Base-by-base conservation (phyloP, 2,797 vertebrate genomes). In the Manis pentadactyla region DNA sequence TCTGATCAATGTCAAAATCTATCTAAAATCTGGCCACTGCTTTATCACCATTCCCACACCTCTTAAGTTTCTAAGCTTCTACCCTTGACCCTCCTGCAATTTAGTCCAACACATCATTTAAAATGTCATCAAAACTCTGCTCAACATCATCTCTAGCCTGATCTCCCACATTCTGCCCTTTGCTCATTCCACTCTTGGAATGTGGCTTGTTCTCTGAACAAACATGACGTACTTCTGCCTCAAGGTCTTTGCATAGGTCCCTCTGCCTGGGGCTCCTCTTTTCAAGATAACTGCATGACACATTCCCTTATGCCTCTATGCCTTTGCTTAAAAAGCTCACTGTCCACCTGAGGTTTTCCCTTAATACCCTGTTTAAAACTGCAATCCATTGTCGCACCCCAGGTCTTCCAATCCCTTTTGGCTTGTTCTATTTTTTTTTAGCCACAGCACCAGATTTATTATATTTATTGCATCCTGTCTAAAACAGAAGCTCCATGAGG, bases 321-420 rank as follows among this genome's bases (percentile, higher is more conserved):
- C 15, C 19, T 97, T 37, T 78, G 39, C 55, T 87, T 82, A 75
- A 78, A 75, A 78, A 97, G 81, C 77, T 88, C 46, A 53, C 53
- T 42, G 61, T 87, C 31, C 46, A 88, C 17, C 19, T 27, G 23
- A 95, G 49, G 49, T 57, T 81, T 87, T 53, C 53, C 31, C 6
- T 87, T 39, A 75, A 71, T 29, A 59, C 4, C 21, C 37, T 27
- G 23, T 85, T 88, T 81, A 92, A 89, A 77, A 68, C 1, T 68
- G 7, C 9, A 68, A 55, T 55, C 71, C 74, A 34, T 39, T 29
- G 88, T 88, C 39, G 68, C 19, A 81, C 27, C 2, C 5, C 15
- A 86, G 31, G 21, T 74, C 10, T 83, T 89, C 66, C n/a, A 73
- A 15, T 74, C 19, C 57, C 64, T 64, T 51, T 63, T 53, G 29